These are phyloP conservation scores for Steinernema khuongi DNA, from an alignment of 1,140 invertebrate species.

Conservation along the genomic window DNA sequence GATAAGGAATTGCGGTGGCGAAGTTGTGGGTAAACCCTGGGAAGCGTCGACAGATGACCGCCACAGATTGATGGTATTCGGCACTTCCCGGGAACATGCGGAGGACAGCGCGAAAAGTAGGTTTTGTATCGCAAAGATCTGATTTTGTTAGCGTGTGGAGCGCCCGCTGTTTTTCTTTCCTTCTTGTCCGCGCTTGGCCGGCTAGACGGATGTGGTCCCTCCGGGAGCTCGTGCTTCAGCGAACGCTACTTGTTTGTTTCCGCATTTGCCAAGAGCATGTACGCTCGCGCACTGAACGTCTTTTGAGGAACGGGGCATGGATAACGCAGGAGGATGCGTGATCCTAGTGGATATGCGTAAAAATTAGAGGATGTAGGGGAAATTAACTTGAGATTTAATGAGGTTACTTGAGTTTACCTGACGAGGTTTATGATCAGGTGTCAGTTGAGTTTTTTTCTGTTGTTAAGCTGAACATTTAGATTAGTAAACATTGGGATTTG, in stretches of 20 bases:
- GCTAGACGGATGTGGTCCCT: not conserved
- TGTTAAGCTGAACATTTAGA: no score
- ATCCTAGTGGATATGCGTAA: no score
- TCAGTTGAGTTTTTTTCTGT: no score
- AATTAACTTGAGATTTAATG: no score
- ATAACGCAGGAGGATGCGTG: no score
- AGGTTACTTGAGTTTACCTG: not conserved
- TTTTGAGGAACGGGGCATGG: no score
- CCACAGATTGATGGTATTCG: not conserved
- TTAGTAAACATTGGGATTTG: no score
- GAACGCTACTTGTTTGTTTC: not conserved
- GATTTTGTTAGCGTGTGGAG: not conserved
- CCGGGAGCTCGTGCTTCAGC: not conserved
- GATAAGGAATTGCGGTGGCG: conserved; percentile 15
- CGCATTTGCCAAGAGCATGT: no score
- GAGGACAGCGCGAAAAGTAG: not conserved
- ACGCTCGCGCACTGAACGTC: not conserved
- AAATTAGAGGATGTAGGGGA: no score
- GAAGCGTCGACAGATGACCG: not conserved
- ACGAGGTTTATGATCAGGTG: no score
- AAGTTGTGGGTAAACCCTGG: not conserved
- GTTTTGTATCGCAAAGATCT: no score
- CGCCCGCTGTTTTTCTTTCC: not conserved
- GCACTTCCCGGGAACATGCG: not conserved
- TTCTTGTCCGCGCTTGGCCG: no score